These are phyloP conservation scores for Parnassius smintheus DNA, from an alignment of 2,888 invertebrate genomes.

Conservation along the genomic window DNA sequence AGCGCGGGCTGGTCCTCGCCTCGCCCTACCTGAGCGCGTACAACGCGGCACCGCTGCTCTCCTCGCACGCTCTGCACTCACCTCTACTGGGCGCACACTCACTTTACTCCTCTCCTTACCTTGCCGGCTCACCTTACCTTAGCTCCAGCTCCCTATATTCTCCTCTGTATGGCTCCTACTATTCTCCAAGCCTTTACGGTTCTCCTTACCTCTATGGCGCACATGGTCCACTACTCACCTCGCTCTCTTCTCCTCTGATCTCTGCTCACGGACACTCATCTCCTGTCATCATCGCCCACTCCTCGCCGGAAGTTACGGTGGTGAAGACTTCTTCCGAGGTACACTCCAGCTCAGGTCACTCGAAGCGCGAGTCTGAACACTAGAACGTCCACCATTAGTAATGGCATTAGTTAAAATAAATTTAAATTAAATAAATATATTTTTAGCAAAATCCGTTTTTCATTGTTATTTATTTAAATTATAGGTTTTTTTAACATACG, in stretches of 20 bases:
- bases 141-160: constrained; percentile 23
- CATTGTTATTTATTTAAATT: no score
- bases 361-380: background rate
- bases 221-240: constrained; percentile 14
- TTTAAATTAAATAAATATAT: no score
- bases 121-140: constrained; percentile 28
- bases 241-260: constrained; percentile 8
- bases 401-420: no score
- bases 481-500: no score
- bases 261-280: constrained; percentile 23
- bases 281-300: constrained; percentile 16
- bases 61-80: constrained; percentile 26
- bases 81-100: constrained; percentile 28
- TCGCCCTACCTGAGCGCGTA: constrained; percentile 18
- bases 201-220: constrained; percentile 20
- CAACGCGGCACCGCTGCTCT: constrained; percentile 27
- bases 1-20: constrained; percentile 48
- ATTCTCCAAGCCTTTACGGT: constrained; percentile 21
- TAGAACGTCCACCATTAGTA: no score
- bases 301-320: background rate
- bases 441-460: no score
- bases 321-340: background rate
- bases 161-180: constrained; percentile 5
- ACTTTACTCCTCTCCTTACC: constrained; percentile 28
- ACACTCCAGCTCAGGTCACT: background rate